phyloP scores from a whole-genome alignment of 2,797 vertebrate species.

The Leptatherina wallacei region DNA sequence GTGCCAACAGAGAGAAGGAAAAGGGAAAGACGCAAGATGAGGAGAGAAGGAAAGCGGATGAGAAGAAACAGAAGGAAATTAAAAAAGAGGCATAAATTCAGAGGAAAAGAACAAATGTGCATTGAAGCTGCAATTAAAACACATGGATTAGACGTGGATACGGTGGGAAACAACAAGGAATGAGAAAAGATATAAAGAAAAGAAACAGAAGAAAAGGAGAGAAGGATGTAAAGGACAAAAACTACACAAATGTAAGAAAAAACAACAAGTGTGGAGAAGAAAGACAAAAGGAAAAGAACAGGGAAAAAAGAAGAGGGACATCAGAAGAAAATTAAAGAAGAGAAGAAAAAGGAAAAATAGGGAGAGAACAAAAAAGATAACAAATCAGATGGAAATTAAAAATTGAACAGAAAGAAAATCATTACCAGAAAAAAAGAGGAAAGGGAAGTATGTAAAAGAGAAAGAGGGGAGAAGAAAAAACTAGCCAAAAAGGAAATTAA shows the following conservation, averaged over 20 bases:
- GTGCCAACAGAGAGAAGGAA: background rate
- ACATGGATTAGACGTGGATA: no score
- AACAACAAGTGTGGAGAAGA: no score
- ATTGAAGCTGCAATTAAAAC: background rate
- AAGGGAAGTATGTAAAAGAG: no score
- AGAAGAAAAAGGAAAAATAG: background rate
- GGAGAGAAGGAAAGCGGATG: background rate
- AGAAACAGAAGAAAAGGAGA: background rate
- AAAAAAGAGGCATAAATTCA: background rate
- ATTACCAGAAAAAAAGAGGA: background rate
- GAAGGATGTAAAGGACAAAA: background rate
- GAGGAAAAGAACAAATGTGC: no score
- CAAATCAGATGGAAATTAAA: background rate
- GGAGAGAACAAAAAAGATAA: background rate
- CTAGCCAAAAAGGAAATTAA: background rate
- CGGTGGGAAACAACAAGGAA: background rate
- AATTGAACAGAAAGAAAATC: background rate
- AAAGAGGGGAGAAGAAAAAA: no score
- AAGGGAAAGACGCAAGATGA: background rate
- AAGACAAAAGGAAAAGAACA: no score
- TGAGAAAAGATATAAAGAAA: background rate
- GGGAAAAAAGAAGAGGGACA: background rate
- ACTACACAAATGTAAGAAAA: no score
- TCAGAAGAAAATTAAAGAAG: background rate
- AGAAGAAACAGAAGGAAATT: background rate